Base-by-base conservation (phyloP, 2,888 invertebrate species). In the Euproctis similis region DNA sequence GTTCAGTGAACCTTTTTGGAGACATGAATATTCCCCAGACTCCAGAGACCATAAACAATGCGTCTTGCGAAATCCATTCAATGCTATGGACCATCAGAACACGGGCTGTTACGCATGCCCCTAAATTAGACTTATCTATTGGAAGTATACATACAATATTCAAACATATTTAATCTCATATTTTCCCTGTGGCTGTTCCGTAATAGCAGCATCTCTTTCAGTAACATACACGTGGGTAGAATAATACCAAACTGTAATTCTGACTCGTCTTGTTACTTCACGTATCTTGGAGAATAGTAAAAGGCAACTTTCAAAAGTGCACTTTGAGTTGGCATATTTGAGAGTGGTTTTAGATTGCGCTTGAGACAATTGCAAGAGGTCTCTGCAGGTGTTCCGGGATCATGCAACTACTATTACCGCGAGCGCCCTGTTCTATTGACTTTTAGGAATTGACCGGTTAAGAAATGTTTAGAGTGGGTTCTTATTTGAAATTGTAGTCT, bases 1-100 rank as follows among this genome's bases (percentile, higher is more conserved):
- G 68, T 71, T 74, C 71, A 59, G 55, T 63, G 66, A 72, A 64
- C 69, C 68, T 59, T 62, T 66, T 67, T 45, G 46, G 42, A 54
- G 44, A 55, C 58, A 52, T 40, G 52, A 53, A 54, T 54, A 53
- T 54, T 49, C 58, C 55, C 53, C 40, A 41, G 32, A 49, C 49
- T 43, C 39, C n/a, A 43, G 25, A 39, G 53, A 53, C 49, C 59
- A 68, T 71, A 67, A 69, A 72, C 65, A 66, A 73, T 71, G 70
- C 61, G 70, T 67, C 57, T 66, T 54, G 49, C 44, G 30, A 56
- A 68, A 66, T 65, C 57, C 59, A 62, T 56, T 55, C 55, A 53
- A 47, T 53, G 42, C 51, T 46, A 44, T 47, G 48, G 53, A 40
- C 59, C 46, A 58, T 53, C 27, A 24, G 36, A 42, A 38, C 39